Base-by-base conservation (phyloP, 2,888 invertebrate species). In the Chironomus tentans region DNA sequence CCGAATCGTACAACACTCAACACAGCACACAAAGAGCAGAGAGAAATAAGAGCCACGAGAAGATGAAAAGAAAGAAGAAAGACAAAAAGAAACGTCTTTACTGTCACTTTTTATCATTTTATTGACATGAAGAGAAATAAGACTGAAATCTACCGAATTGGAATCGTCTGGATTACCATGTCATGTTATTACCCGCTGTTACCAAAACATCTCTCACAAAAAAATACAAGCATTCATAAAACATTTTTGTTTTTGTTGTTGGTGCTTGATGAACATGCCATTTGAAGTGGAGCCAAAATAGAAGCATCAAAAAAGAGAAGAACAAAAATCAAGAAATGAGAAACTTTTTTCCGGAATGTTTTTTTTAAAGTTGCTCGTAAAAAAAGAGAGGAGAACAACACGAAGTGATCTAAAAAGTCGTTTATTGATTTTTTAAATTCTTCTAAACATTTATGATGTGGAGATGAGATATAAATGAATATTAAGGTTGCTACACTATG, bases 121-220 rank as follows among this genome's bases (percentile, higher is more conserved):
- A 56, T 56, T 56, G 56, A 56, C 56, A 56, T 56, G 56, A 18
- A 56, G 15, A 56, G 56, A 56, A 56, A 56, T 18, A 56, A 56
- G 18, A 56, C 56, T 18, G 56, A 48, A 72, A 72, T 72, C 72
- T 62, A 72, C 72, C 46, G 72, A 72, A 72, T 72, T 56, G 72
- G 70, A 70, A 69, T 69, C 21, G 71, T 71, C 71, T 71, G 71
- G 56, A 48, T 46, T 70, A 18, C 47, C 47, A 47, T 56, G 56
- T 56, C 56, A 56, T 56, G 56, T 56, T 56, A 56, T 56, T 72
- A 56, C 72, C 61, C 61, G 72, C 72, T 72, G 72, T 72, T 72
- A 62, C 28, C 62, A 62, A 70, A 56, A 70, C 5, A 50, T 50
- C n/a, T 50, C n/a, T n/a, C n/a, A n/a, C 13, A 50, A 13, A n/a